Evolutionary conservation across 2,888 invertebrate species (phyloP), one percentile per base, ranked within the genome.

Genomic region (Atherix ibis): DNA sequence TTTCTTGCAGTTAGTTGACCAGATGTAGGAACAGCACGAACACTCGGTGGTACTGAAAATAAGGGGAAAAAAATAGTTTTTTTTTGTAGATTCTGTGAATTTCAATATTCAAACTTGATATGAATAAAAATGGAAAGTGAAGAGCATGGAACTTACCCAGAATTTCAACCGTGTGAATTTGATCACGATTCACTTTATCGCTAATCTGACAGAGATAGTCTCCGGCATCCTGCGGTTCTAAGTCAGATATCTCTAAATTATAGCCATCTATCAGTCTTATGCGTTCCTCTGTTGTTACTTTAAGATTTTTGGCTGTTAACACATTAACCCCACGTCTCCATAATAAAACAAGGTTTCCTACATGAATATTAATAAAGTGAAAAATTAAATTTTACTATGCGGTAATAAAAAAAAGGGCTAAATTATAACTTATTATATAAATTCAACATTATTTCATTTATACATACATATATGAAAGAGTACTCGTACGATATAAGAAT

Each of bases 151-250:
- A 50, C 58, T 53, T 48, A 62, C 61, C 61, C 54, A 77, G 56
- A 40, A 78, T 76, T 49, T 77, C 76, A 24, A 78, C 74, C 1
- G 76, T 76, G 56, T 77, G 77, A 12, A 74, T 72, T 54, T 76
- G 76, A 53, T 77, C 76, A 12, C 71, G 63, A 28, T 72, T 71
- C 40, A 72, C 69, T 30, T 72, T 68, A 56, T 76, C 76, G 31
- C 75, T 74, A 43, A 78, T 72, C 62, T 77, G 77, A 53, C 78
- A 78, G 12, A 77, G 73, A 62, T 78, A 78, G 63, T 77, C 73
- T 4, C 73, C 73, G 38, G 61, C 61, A 52, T 61, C 77, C 64
- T 75, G 75, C 2, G 76, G 76, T 35, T 73, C 71, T 18, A 77
- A 71, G 48, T 75, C 72, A 27, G 72, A 71, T 50, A 78, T 76